These are phyloP conservation scores for Bryconaethiops microstoma DNA, from an alignment of 2,797 vertebrate species.

Conservation along the genomic window DNA sequence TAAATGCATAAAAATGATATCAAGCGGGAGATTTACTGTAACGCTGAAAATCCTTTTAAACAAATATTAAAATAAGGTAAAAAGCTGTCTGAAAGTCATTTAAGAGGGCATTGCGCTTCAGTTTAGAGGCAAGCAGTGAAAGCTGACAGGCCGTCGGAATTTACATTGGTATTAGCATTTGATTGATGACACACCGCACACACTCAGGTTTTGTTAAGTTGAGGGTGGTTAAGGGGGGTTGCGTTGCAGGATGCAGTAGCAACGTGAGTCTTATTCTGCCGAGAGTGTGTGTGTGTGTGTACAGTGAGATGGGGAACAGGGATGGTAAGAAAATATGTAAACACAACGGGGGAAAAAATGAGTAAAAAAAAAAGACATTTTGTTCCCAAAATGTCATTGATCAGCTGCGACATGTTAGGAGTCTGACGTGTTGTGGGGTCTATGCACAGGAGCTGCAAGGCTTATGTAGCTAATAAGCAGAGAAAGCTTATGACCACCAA, in stretches of 20 bases:
- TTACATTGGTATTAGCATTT: slow-evolving; percentile 72
- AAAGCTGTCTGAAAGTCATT: slow-evolving; percentile 70
- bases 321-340: background rate
- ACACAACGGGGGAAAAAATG: background rate
- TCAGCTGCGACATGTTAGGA: background rate
- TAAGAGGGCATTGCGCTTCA: slow-evolving; percentile 65
- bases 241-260: slow-evolving; percentile 13
- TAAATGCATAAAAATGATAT: slow-evolving; percentile 78
- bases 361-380: background rate
- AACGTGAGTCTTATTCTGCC: slow-evolving; percentile 6
- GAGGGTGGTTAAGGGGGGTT: slow-evolving; percentile 50
- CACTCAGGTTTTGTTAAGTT: slow-evolving; percentile 55
- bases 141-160: slow-evolving; percentile 68
- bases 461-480: background rate
- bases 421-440: background rate
- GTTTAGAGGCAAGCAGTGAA: slow-evolving; percentile 53
- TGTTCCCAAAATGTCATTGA: background rate
- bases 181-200: slow-evolving; percentile 67
- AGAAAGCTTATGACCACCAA: background rate
- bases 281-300: slow-evolving; percentile 8
- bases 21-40: slow-evolving; percentile 72
- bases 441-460: background rate
- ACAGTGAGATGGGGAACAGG: background rate
- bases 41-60: slow-evolving; percentile 76
- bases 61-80: slow-evolving; percentile 81